Evolutionary conservation across 2,797 vertebrate genomes (phyloP).

Genomic region (Betta splendens): DNA sequence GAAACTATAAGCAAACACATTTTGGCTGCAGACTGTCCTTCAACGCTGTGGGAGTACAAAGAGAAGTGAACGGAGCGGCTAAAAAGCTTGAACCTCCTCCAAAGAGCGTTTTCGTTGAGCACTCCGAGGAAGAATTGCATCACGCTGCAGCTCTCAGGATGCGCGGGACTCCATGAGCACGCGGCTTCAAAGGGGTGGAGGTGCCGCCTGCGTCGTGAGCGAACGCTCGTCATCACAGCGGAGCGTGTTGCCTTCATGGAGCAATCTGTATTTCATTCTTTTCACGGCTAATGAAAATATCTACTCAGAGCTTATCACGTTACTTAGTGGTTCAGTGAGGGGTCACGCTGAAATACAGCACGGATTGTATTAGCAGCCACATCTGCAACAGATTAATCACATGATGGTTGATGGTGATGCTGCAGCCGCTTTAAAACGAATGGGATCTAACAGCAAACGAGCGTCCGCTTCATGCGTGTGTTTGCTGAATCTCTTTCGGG

Average conservation of each 20-base stretch:
- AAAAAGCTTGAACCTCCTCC: slow-evolving; percentile 28
- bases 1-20: slow-evolving; percentile 31
- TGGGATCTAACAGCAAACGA: slow-evolving; percentile 1
- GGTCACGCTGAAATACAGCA: slow-evolving; percentile 12
- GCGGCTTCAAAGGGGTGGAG: slow-evolving; percentile 49
- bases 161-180: slow-evolving; percentile 50
- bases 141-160: slow-evolving; percentile 46
- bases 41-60: slow-evolving; percentile 20
- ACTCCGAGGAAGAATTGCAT: slow-evolving; percentile 54
- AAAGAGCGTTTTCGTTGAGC: slow-evolving; percentile 44
- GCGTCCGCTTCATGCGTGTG: not conserved
- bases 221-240: slow-evolving; percentile 58
- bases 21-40: slow-evolving; percentile 27
- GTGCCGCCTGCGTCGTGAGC: slow-evolving; percentile 50
- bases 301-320: slow-evolving; percentile 14
- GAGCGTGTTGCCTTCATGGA: slow-evolving; percentile 37
- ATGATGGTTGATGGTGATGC: not conserved
- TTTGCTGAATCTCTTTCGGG: too few relatives aligned
- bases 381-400: slow-evolving; percentile 4
- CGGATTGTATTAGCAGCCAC: not conserved
- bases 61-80: slow-evolving; percentile 26
- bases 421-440: slow-evolving; percentile 15
- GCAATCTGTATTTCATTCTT: slow-evolving; percentile 46
- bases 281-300: slow-evolving; percentile 21
- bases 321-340: not conserved